Evolutionary conservation across 2,113 vertebrate genomes (phyloP), one percentile per base, ranked within the genome.

Genomic region (Rhegmatorhina hoffmannsi): DNA sequence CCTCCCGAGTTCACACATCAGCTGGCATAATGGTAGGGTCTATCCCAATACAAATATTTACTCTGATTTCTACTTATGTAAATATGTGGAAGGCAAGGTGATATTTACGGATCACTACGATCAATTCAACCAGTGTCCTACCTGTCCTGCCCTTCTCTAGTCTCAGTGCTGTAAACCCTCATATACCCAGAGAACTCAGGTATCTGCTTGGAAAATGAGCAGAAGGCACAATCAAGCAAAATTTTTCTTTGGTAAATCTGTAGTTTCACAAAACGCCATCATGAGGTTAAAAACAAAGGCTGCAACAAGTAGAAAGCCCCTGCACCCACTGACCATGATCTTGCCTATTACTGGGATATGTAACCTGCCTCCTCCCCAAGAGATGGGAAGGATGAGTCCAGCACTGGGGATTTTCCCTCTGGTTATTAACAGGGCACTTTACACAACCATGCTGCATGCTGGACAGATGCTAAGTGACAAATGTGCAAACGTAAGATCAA

Each of bases 1-100:
- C 56, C 74, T 90, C 84, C 68, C 7, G 34, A 84, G 40, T 46
- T 56, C 7, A 10, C 59, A 52, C 4, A 90, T 90, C 83, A 90
- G 38, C 44, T 67, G 64, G 64, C 55, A 84, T 72, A 89, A 93
- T 68, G 59, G 84, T 19, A 85, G 34, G 7, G 28, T 88, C 90
- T 91, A 84, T 49, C 60, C 28, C 44, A 88, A 84, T 17, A 50
- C 46, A 96, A 96, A 94, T 94, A 92, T 93, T 96, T 94, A 84
- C 92, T 34, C 76, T 36, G 18, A 69, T 93, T 96, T 93, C 83
- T 87, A 53, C 56, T 75, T 87, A 81, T 77, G 53, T 72, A 93
- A 88, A 88, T 72, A 90, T 7, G 38, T 86, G 38, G n/a, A 80
- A 94, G 83, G 85, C 85, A 75, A 88, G 76, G 85, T 53, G 76